Evolutionary conservation across 2,797 vertebrate genomes (phyloP).

Genomic region (Gadopsis marmoratus): DNA sequence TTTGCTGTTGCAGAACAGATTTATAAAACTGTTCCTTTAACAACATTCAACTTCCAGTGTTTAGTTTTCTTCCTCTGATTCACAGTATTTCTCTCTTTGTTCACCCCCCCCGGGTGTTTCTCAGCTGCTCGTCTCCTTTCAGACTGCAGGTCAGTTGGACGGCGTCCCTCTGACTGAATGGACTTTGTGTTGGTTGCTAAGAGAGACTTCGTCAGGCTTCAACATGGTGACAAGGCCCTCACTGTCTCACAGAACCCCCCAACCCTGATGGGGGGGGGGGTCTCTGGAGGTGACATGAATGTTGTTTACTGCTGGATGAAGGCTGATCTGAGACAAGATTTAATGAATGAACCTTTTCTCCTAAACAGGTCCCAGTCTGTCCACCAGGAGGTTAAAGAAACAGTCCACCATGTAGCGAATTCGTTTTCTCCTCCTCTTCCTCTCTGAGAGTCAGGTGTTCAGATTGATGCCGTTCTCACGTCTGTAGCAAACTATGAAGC

Average conservation of each 20-base stretch:
- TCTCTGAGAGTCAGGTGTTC: background rate
- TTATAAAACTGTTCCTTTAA: too few relatives aligned
- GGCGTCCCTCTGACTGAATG: conserved; percentile 78
- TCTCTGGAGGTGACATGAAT: conserved; percentile 46
- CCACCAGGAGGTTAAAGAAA: background rate
- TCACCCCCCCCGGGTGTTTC: conserved; percentile 28
- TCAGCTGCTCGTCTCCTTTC: conserved; percentile 60
- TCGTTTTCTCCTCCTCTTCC: background rate
- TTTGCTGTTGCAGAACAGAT: too few relatives aligned
- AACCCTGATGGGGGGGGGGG: background rate
- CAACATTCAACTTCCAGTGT: too few relatives aligned
- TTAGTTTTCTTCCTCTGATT: too few relatives aligned
- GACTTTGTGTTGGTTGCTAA: conserved; percentile 86
- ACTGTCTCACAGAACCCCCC: conserved; percentile 62
- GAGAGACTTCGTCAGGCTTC: conserved; percentile 83
- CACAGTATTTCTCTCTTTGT: too few relatives aligned
- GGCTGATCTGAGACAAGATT: conserved; percentile 2
- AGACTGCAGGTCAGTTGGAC: conserved; percentile 80
- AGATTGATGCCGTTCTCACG: background rate
- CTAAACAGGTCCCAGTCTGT: background rate
- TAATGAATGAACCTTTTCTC: conserved; percentile 31
- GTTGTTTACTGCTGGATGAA: conserved; percentile 49
- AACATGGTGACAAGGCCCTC: conserved; percentile 82
- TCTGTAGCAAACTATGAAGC: background rate
- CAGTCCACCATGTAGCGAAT: background rate